Conservation (phyloP, 1,140 invertebrate genomes). For the Fopius arisanus region DNA sequence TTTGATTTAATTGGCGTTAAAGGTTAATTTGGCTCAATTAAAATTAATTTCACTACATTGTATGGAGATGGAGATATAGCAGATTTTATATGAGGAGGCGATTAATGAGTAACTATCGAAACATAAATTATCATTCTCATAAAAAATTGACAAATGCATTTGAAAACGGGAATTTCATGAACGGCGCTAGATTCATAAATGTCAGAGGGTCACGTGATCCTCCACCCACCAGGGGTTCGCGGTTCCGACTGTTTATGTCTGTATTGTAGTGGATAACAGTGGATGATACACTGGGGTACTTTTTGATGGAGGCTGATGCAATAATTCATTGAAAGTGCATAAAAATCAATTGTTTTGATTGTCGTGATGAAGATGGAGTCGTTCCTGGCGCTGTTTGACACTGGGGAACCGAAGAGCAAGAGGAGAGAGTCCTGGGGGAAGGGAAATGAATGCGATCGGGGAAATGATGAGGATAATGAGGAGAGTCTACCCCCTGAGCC, state of each 20-base stretch:
- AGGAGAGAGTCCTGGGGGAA: constrained; percentile 51
- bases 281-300: background rate
- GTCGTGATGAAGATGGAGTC: constrained; percentile 72
- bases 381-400: constrained; percentile 81
- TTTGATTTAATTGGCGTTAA: no score
- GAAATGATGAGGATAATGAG: constrained; percentile 59
- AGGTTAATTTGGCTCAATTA: no score
- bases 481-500: constrained; percentile 85
- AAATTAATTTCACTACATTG: no score
- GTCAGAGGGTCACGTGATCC: constrained; percentile 18
- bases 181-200: no score
- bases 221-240: background rate
- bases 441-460: constrained; percentile 51
- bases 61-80: no score
- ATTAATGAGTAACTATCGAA: no score
- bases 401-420: constrained; percentile 61
- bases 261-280: background rate
- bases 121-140: no score
- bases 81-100: no score
- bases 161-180: no score
- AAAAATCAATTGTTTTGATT: background rate
- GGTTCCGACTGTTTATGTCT: background rate
- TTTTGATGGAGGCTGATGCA: constrained; percentile 16
- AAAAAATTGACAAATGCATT: no score
- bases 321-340: background rate